Evolutionary conservation across 2,888 invertebrate species (phyloP).

Genomic region (Tortricodes alternella): DNA sequence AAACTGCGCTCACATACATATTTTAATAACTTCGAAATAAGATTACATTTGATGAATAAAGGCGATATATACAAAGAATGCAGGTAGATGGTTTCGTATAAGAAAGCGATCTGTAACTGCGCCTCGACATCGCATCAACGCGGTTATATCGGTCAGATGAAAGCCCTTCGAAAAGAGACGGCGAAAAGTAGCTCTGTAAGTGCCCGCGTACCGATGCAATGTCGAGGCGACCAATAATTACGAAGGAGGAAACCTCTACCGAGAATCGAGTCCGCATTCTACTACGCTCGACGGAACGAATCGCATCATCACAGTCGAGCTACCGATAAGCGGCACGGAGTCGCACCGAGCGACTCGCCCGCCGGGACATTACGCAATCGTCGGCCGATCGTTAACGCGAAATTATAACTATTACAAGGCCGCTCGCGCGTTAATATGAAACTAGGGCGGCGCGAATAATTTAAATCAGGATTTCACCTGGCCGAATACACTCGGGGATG

Average conservation of each 20-base stretch:
- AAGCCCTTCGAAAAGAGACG: neutral
- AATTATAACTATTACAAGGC: slow-evolving; percentile 21
- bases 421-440: neutral
- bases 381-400: slow-evolving; percentile 12
- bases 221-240: slow-evolving; percentile 6
- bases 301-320: slow-evolving; percentile 3
- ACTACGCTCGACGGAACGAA: slow-evolving; percentile 9
- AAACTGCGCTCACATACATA: slow-evolving; percentile 35
- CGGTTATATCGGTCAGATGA: neutral
- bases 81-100: slow-evolving; percentile 41
- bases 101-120: slow-evolving; percentile 45
- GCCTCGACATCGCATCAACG: slow-evolving; percentile 32
- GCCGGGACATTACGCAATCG: slow-evolving; percentile 8
- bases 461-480: neutral
- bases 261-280: slow-evolving; percentile 9
- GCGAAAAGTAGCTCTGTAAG: neutral
- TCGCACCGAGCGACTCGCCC: slow-evolving; percentile 15
- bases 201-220: neutral
- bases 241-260: neutral
- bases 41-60: slow-evolving; percentile 43
- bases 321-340: neutral
- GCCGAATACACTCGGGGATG: neutral
- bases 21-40: slow-evolving; percentile 39
- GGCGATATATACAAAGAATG: slow-evolving; percentile 56
- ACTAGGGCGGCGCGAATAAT: neutral